Evolutionary conservation across 2,113 vertebrate species (phyloP), one percentile per base, ranked within the genome.

Genomic region (Triplophysa dalaica): DNA sequence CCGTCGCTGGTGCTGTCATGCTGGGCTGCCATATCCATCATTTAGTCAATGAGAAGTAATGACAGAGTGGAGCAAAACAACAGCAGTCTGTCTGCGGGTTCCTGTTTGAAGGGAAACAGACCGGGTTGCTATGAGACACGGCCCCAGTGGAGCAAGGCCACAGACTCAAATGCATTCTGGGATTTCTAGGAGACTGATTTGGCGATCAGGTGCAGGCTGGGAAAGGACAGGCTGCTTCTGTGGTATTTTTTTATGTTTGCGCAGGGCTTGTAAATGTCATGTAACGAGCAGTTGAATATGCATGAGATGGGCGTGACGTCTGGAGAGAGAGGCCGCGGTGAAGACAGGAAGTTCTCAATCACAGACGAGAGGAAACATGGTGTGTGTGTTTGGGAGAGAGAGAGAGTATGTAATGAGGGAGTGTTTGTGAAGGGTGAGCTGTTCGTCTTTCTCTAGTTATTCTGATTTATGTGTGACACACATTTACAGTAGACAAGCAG

Each of bases 391-490:
- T 45, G 67, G 52, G 45, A 63, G 22, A 64, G 73, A 78, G 76
- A 61, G 21, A 67, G 56, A 29, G 29, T 29, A 29, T 78, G 75
- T 82, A 81, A 86, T 83, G 86, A 88, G 86, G 87, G 89, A 88
- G 85, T 90, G 85, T 81, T 0, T 89, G 82, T 86, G 73, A 88
- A 90, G 92, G 89, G 90, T 93, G 90, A 91, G 90, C 92, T 90
- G 88, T 92, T 91, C 89, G 90, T 89, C 90, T 90, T 87, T 88
- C 85, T 90, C 88, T 91, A 86, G 88, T 93, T 92, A 88, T 89
- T 85, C n/a, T 92, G 93, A 94, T 94, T 94, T 95, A 94, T 94
- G 89, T 86, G 87, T 86, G 88, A 88, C 89, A 88, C 90, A 86
- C 90, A 91, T 92, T 91, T 89, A 93, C 87, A 80, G 87, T 61